A percentile compares a stretch with the other conserved stretches of the same genome.
Evolutionary conservation across 2,113 vertebrate genomes (phyloP).

Genomic region (Argyrosomus japonicus): DNA sequence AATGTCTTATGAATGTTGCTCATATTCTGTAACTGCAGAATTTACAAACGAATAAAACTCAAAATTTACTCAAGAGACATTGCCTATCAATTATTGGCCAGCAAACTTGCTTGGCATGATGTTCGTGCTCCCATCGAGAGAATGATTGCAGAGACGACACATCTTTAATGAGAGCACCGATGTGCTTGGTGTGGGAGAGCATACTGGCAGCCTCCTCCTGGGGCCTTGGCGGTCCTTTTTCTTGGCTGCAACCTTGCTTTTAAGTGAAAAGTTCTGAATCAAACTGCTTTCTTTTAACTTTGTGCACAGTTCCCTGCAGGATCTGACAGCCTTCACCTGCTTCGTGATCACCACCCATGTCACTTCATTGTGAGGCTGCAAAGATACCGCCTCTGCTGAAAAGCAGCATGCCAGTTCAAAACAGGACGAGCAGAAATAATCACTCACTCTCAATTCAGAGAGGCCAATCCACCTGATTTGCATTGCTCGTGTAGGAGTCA

Average conservation of each 20-base stretch:
- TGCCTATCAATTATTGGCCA: constrained; percentile 26
- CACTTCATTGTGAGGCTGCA: neutral
- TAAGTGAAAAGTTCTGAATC: constrained; percentile 51
- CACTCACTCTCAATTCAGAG: neutral
- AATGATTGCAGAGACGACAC: constrained; percentile 42
- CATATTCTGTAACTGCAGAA: constrained; percentile 1
- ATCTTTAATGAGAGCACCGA: constrained; percentile 50
- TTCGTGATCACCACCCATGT: constrained; percentile 9
- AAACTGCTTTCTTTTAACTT: constrained; percentile 28
- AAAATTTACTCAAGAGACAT: constrained; percentile 32
- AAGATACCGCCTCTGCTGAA: constrained; percentile 7
- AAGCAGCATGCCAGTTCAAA: neutral
- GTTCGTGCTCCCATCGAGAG: constrained; percentile 27
- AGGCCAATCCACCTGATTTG: neutral
- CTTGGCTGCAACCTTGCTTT: constrained; percentile 43
- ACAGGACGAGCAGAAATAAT: neutral
- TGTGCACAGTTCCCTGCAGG: neutral
- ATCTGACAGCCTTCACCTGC: constrained; percentile 32
- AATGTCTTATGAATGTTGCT: constrained; percentile 5
- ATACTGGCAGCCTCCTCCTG: constrained; percentile 42
- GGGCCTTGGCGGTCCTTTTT: constrained; percentile 11
- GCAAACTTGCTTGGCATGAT: constrained; percentile 51
- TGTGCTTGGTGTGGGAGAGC: constrained; percentile 50
- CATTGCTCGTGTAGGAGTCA: neutral
- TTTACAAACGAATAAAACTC: constrained; percentile 18